Base-by-base conservation (phyloP, 2,797 vertebrate species). In the Hephaestus fuliginosus region DNA sequence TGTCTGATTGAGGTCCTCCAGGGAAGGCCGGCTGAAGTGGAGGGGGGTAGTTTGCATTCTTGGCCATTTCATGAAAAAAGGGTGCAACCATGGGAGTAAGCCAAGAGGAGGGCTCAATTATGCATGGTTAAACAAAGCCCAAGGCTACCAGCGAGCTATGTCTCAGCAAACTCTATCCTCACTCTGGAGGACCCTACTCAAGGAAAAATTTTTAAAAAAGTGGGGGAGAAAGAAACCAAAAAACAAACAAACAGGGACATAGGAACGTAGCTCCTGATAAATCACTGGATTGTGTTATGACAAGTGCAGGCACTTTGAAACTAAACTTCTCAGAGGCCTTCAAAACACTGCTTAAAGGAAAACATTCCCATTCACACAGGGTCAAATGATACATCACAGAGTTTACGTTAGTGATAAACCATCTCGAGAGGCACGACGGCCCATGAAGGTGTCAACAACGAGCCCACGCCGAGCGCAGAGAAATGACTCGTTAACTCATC, bases 101-200 rank as follows among this genome's bases (percentile, higher is more conserved):
- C 94, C 93, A 95, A 95, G 93, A 94, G 94, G 90, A 95, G 92
- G 92, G 94, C 90, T 95, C 93, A 95, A 95, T 95, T 95, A 95
- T 95, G 93, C 93, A 95, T 92, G 93, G 91, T 93, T 95, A 95
- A 94, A 95, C 94, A 94, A 94, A 95, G 93, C 92, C 93, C 90
- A 88, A 92, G 92, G 92, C 92, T 91, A 91, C 91, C 92, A 91
- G 89, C 63, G 76, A 92, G 93, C 90, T 82, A 85, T 90, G 92
- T 94, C 91, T 93, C 90, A 90, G 89, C 89, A 92, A 93, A 92
- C 88, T 74, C 78, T 7, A 84, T n/a, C 85, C 86, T 91, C 83
- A 61, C 76, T 76, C 53, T 60, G 88, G 78, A 88, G 82, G 82
- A 89, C 70, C 70, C 60, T 18, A 43, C 61, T 62, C 67, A 7